These are phyloP conservation scores for Amiota mariae DNA, from an alignment of 2,888 invertebrate species.

Conservation along the genomic window DNA sequence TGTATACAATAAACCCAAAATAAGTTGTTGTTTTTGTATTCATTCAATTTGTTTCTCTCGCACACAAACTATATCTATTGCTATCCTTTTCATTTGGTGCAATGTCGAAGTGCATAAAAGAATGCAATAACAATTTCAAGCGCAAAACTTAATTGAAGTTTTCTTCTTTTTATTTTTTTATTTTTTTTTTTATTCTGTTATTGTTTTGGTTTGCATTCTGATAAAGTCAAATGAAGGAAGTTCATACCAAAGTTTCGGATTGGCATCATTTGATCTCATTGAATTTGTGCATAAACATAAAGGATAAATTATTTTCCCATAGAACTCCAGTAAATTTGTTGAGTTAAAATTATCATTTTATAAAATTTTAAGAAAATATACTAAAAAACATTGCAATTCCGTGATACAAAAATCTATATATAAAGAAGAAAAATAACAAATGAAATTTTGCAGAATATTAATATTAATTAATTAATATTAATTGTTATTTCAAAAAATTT, in stretches of 20 bases:
- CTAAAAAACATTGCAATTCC: no score
- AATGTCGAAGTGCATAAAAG: slow-evolving; percentile 5
- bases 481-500: no score
- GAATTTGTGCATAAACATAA: no score
- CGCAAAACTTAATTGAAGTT: slow-evolving; percentile 14
- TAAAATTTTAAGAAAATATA: no score
- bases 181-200: neutral
- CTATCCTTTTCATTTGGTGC: neutral
- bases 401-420: no score
- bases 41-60: neutral
- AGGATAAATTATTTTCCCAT: no score
- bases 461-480: no score
- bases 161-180: neutral
- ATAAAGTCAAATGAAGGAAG: neutral
- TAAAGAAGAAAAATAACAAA: no score
- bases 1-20: neutral
- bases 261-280: neutral
- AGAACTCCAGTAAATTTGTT: no score
- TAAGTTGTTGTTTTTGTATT: slow-evolving; percentile 6
- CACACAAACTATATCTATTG: no score
- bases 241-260: neutral
- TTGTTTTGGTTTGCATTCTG: neutral
- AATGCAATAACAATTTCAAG: slow-evolving; percentile 14
- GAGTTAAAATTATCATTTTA: no score
- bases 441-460: no score